A percentile compares a stretch with the other conserved stretches of the same genome.
These are phyloP conservation scores for Dromaius novaehollandiae DNA, from an alignment of 2,113 vertebrate genomes.

Conservation along the genomic window DNA sequence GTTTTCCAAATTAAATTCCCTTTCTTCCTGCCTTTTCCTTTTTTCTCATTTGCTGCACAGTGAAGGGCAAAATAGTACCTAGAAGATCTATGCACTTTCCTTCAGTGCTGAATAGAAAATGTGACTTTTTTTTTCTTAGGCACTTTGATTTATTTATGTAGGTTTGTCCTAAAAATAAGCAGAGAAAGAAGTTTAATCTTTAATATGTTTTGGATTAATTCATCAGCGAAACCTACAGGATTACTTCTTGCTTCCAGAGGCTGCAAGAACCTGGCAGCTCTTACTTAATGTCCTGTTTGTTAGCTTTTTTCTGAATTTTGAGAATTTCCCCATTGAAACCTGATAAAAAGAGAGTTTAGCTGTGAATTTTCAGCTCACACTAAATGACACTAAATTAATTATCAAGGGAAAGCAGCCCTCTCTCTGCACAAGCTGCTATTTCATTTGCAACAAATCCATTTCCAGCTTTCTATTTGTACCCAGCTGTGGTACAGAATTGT, in stretches of 20 bases:
- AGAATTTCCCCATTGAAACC: background rate
- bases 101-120: background rate
- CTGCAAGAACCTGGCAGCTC: background rate
- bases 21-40: background rate
- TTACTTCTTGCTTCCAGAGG: background rate
- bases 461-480: background rate
- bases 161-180: background rate
- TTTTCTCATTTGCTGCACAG: background rate
- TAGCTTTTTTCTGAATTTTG: background rate
- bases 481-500: background rate
- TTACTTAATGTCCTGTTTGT: background rate
- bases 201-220: background rate
- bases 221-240: background rate
- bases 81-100: background rate
- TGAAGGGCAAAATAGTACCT: background rate
- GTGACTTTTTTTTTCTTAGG: background rate
- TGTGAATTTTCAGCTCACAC: background rate
- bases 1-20: background rate
- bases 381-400: background rate
- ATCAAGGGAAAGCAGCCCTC: background rate
- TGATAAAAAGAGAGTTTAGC: background rate
- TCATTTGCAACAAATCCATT: background rate
- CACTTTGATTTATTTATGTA: background rate
- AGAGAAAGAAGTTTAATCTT: background rate
- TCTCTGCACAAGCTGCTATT: background rate